Conservation (phyloP, 2,113 vertebrate species). For the Pomatostomus ruficeps region DNA sequence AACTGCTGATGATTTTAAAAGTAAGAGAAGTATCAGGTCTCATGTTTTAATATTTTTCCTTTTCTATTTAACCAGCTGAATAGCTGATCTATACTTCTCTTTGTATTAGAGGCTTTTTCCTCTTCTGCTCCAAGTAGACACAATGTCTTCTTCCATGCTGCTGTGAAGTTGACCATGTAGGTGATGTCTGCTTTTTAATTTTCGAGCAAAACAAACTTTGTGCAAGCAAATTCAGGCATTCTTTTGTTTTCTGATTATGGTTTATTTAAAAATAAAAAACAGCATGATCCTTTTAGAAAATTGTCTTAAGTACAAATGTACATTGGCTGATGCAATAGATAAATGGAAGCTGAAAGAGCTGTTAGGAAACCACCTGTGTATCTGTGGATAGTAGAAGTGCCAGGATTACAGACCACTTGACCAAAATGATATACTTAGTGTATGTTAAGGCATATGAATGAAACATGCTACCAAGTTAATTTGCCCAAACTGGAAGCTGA, state of each 20-base stretch:
- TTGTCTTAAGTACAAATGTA: not conserved
- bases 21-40: not conserved
- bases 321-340: not conserved
- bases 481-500: not conserved
- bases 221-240: not conserved
- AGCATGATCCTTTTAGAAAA: not conserved
- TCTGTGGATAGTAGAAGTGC: not conserved
- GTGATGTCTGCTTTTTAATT: not conserved
- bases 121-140: not conserved
- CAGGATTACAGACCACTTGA: not conserved
- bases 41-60: not conserved
- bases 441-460: not conserved
- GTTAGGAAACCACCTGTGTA: not conserved
- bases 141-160: not conserved
- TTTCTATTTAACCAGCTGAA: not conserved
- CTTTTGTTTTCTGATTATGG: not conserved
- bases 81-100: not conserved
- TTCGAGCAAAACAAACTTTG: not conserved
- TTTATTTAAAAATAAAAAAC: not conserved
- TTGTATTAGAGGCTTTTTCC: not conserved
- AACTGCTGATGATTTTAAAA: not conserved
- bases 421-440: not conserved
- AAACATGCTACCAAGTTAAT: not conserved
- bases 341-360: not conserved
- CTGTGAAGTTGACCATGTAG: not conserved